A percentile compares a stretch with the other conserved stretches of the same genome.
Evolutionary conservation across 2,888 invertebrate genomes (phyloP).

Genomic region (Laspeyria flexula): DNA sequence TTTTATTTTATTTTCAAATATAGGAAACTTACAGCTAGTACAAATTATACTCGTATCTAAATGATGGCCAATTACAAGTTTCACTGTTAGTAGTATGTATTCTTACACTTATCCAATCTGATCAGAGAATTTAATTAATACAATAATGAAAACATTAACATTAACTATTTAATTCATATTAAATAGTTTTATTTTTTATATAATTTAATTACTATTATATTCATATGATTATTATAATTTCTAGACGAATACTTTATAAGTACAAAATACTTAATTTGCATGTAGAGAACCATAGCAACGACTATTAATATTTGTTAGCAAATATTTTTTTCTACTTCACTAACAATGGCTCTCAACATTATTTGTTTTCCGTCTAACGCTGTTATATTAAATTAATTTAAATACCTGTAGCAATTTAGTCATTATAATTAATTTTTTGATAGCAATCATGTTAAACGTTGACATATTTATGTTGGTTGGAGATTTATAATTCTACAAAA

Average conservation of each 20-base stretch:
- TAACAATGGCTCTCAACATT: slow-evolving; percentile 26
- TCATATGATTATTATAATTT: not conserved
- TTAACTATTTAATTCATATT: not conserved
- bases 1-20: not conserved
- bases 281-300: slow-evolving; percentile 19
- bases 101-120: no score
- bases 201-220: not conserved
- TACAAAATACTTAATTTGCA: not conserved
- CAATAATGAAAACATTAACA: no score
- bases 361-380: slow-evolving; percentile 20
- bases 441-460: slow-evolving; percentile 9
- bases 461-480: slow-evolving; percentile 8
- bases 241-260: not conserved
- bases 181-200: not conserved
- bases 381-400: slow-evolving; percentile 27
- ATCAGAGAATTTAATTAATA: no score
- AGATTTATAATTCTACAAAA: no score
- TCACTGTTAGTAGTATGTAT: no score
- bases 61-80: no score
- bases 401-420: slow-evolving; percentile 26
- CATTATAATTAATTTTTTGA: slow-evolving; percentile 27
- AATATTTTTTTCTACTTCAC: slow-evolving; percentile 16
- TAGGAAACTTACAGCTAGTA: no score
- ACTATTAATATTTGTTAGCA: slow-evolving; percentile 6
- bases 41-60: no score